Percentiles rank a stretch among this genome's conserved stretches.
Evolutionary conservation across 2,797 vertebrate genomes (phyloP).

Genomic region (Pipistrellus pipistrellus): DNA sequence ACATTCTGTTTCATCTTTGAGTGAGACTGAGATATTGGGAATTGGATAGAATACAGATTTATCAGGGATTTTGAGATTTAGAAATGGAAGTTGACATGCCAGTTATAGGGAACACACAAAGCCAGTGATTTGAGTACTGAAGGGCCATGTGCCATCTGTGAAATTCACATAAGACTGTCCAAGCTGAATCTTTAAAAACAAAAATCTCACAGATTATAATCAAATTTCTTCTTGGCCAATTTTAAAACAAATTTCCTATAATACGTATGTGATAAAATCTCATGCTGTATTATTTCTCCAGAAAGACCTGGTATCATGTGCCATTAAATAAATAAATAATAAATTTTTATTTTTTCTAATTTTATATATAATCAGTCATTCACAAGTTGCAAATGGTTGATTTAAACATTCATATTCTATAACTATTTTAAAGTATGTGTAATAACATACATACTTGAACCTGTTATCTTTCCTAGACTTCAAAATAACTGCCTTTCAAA

Average conservation of each 20-base stretch:
- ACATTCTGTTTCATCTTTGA: constrained; percentile 57
- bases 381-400: background rate
- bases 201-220: background rate
- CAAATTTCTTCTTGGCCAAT: background rate
- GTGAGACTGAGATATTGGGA: constrained; percentile 58
- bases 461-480: background rate
- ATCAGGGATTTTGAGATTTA: constrained; percentile 69
- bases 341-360: background rate
- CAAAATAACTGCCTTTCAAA: constrained; percentile 7
- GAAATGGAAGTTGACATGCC: constrained; percentile 44
- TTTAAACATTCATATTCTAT: background rate
- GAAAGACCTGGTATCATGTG: background rate
- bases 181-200: background rate
- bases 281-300: background rate
- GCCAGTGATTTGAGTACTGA: background rate
- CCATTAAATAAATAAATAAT: background rate
- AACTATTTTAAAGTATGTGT: constrained; percentile 2
- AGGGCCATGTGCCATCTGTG: background rate
- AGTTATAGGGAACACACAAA: constrained; percentile 64
- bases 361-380: background rate
- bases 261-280: background rate
- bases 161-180: background rate
- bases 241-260: background rate
- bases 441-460: background rate
- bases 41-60: constrained; percentile 55